phyloP scores from a whole-genome alignment of 2,113 vertebrate genomes.

The Phalacrocorax pelagicus region DNA sequence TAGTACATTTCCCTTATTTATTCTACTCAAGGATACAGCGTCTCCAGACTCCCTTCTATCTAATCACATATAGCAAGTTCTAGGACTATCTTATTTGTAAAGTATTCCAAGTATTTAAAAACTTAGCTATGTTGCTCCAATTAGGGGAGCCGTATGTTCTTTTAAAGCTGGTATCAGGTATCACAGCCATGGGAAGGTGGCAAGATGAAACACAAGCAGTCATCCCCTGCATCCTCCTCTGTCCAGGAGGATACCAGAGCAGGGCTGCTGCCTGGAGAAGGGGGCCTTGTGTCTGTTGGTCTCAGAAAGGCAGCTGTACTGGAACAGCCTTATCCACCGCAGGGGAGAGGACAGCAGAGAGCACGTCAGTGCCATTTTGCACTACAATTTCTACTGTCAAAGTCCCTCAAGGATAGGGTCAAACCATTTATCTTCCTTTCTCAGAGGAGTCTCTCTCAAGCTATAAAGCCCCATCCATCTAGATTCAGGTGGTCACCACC shows the following conservation, averaged over 20 bases:
- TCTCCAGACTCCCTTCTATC: too few species aligned
- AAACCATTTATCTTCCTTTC: background rate
- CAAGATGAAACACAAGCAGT: background rate
- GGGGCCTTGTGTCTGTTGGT: rapidly evolving
- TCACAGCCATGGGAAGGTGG: background rate
- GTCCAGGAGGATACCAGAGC: background rate
- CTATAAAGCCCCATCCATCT: rapidly evolving
- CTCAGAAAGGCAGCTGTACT: background rate
- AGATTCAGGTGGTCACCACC: background rate
- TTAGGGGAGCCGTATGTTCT: too few species aligned
- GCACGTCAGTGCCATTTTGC: background rate
- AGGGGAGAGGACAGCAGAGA: background rate
- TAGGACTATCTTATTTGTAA: too few species aligned
- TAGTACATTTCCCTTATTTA: too few species aligned
- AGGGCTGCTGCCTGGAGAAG: background rate
- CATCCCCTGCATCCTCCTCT: background rate
- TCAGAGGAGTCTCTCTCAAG: background rate
- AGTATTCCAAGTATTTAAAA: too few species aligned
- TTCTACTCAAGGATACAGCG: too few species aligned
- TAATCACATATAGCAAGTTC: too few species aligned
- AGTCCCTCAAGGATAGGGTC: background rate
- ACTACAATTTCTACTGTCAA: background rate
- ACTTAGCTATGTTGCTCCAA: too few species aligned
- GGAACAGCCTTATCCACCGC: background rate
- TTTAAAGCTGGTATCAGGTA: too few species aligned